A percentile compares a stretch with the other conserved stretches of the same genome.
phyloP scores from a whole-genome alignment of 64 coral and sea anemone species.

The Astreopora myriophthalma region DNA sequence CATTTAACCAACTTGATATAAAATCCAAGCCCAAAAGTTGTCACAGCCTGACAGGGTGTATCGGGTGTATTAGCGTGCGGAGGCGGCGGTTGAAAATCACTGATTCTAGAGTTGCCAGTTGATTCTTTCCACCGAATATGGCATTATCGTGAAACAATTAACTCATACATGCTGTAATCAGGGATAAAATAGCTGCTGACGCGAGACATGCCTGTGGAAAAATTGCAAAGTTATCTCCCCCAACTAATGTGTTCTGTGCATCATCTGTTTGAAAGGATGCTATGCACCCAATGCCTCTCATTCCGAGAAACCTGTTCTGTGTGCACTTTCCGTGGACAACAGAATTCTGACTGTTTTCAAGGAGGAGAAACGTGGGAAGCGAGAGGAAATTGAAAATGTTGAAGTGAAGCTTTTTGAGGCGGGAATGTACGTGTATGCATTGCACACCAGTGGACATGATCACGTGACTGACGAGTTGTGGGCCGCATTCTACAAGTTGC shows the following conservation, averaged over 20 bases:
- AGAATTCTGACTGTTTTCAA: conserved; percentile 74
- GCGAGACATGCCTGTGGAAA: no score
- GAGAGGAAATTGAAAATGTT: conserved; percentile 71
- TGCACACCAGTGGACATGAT: conserved; percentile 40
- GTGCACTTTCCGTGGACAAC: conserved; percentile 66
- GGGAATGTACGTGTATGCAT: conserved; percentile 66
- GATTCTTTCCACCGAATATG: no score
- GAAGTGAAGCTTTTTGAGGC: conserved; percentile 65
- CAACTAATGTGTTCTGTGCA: neutral
- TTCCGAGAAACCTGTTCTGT: conserved; percentile 77
- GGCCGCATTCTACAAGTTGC: conserved; percentile 78
- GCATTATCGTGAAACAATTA: no score
- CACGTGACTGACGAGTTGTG: conserved; percentile 80
- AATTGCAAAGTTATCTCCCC: no score
- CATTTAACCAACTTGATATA: no score
- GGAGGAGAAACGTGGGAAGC: conserved; percentile 16
- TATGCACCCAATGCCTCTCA: conserved; percentile 79
- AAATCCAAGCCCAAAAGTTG: no score
- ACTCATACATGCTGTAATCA: no score
- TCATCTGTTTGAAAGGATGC: conserved; percentile 28
- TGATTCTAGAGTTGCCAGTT: no score
- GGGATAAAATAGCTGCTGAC: no score
- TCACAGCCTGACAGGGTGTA: no score
- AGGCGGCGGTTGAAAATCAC: no score
- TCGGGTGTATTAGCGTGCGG: no score